Conservation (phyloP, 2,797 vertebrate species). For the Sebastes hopkinsi region DNA sequence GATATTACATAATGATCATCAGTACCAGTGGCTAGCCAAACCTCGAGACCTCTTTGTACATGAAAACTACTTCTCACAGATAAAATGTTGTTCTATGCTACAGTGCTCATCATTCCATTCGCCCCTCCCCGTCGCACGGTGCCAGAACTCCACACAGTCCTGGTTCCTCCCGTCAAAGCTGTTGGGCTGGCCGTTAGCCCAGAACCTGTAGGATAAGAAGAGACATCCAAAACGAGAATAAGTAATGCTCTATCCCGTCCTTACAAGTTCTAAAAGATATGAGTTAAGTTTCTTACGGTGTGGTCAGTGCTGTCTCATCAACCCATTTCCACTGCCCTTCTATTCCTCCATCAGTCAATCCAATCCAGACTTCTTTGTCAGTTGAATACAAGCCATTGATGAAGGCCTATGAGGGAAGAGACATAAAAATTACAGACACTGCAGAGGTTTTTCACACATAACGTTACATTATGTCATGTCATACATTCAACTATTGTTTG, state of each 20-base stretch:
- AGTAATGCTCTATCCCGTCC: background rate
- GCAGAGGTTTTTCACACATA: background rate
- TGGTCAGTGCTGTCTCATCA: constrained; percentile 51
- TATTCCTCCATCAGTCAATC: constrained; percentile 55
- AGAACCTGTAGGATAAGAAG: constrained; percentile 47
- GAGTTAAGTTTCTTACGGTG: constrained; percentile 30
- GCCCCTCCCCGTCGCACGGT: background rate
- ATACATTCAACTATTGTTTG: background rate
- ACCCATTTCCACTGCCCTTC: constrained; percentile 72
- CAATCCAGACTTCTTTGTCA: constrained; percentile 69
- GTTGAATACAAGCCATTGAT: constrained; percentile 46
- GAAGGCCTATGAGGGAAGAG: constrained; percentile 40
- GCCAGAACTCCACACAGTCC: constrained; percentile 74
- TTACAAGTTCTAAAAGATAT: background rate
- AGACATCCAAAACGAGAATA: background rate
- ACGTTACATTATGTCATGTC: background rate
- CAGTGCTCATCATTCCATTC: constrained; percentile 76
- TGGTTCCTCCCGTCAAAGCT: constrained; percentile 58
- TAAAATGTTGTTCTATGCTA: constrained; percentile 33
- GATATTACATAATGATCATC: background rate
- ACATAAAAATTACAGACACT: background rate
- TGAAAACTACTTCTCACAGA: constrained; percentile 63
- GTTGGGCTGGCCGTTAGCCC: constrained; percentile 69
- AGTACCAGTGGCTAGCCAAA: background rate
- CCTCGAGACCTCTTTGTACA: background rate